phyloP scores from a whole-genome alignment of 23 tunicate genomes.

The Clavelina lepadiformis region DNA sequence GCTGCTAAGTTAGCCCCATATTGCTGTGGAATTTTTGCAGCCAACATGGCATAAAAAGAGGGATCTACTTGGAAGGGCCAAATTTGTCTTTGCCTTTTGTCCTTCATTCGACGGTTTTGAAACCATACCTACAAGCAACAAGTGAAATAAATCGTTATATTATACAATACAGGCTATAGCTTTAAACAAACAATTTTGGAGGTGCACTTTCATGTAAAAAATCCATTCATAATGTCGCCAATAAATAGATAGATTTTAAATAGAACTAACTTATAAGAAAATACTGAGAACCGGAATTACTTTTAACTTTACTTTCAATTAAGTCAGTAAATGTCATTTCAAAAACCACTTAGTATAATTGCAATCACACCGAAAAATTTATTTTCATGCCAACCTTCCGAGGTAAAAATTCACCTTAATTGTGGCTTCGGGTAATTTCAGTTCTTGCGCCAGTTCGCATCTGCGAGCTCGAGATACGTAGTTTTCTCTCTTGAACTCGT shows the following conservation, averaged over 20 bases:
- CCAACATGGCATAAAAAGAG: constrained; percentile 56
- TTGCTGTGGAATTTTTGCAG: constrained; percentile 47
- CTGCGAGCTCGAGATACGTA: constrained; percentile 91
- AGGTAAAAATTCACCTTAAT: constrained; percentile 64
- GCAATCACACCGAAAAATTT: background rate
- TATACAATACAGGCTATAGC: too few relatives aligned
- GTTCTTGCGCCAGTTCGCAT: constrained; percentile 88
- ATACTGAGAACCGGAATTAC: too few relatives aligned
- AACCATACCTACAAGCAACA: constrained; percentile 89
- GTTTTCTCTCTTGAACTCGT: constrained; percentile 87
- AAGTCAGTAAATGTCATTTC: too few relatives aligned
- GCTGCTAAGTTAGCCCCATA: too few relatives aligned
- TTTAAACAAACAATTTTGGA: too few relatives aligned
- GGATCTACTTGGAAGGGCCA: constrained; percentile 97
- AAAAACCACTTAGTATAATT: background rate
- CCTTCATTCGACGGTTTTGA: constrained; percentile 99
- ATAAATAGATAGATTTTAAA: too few relatives aligned
- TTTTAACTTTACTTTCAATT: background rate
- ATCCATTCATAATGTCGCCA: too few relatives aligned
- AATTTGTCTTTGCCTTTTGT: constrained; percentile 90
- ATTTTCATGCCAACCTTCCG: background rate
- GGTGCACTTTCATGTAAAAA: too few relatives aligned
- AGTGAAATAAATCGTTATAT: too few relatives aligned
- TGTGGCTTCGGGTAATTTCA: constrained; percentile 86
- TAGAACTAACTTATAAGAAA: too few relatives aligned